Evolutionary conservation across 2,113 vertebrate genomes (phyloP).

Genomic region (Plecotus auritus): DNA sequence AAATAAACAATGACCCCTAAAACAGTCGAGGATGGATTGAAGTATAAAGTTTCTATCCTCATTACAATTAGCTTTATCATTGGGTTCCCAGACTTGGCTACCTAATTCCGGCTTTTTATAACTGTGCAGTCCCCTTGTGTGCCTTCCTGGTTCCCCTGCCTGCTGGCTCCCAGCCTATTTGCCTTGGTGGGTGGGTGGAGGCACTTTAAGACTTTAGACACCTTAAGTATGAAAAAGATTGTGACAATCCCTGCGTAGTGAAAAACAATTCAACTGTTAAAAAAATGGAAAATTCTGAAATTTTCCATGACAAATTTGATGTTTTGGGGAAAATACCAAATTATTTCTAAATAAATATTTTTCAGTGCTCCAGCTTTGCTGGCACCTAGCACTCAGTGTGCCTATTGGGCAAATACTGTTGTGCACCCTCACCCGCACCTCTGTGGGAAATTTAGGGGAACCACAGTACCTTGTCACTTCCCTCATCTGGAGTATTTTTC

Average conservation of each 20-base stretch:
- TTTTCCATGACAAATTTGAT: constrained; percentile 21
- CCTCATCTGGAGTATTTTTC: neutral
- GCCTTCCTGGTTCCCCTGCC: neutral
- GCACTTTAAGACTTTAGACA: neutral
- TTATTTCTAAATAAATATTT: constrained; percentile 25
- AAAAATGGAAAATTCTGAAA: constrained; percentile 1
- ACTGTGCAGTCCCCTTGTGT: neutral
- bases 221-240: constrained; percentile 1
- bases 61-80: neutral
- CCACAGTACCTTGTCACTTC: neutral
- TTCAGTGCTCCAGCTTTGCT: neutral
- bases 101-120: neutral
- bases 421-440: neutral
- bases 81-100: neutral
- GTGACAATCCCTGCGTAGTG: neutral
- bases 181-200: neutral
- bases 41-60: neutral
- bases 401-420: neutral
- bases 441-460: neutral
- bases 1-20: neutral
- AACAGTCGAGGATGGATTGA: neutral
- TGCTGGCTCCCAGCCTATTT: neutral
- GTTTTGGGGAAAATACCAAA: neutral
- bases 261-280: neutral
- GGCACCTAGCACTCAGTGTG: neutral